A percentile compares a stretch with the other conserved stretches of the same genome.
Conservation (phyloP, 2,888 invertebrate species). For the Busseola fusca region DNA sequence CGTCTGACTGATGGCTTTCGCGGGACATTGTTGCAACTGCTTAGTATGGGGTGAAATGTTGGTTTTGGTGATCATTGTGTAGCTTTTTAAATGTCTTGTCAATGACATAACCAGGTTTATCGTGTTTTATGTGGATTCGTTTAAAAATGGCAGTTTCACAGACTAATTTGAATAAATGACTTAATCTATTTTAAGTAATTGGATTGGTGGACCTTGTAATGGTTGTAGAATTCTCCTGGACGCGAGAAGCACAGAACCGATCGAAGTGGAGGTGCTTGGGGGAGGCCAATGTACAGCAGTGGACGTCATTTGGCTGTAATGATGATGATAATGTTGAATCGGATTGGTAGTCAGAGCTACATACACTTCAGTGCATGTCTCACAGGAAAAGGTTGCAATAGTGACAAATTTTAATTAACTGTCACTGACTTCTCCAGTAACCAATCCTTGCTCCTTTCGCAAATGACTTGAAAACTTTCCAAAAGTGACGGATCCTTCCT, state of each 20-base stretch:
- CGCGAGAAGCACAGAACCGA: not conserved
- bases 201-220: not conserved
- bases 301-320: not conserved
- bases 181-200: not conserved
- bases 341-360: not conserved
- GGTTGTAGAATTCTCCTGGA: not conserved
- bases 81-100: no score
- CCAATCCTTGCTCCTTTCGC: not conserved
- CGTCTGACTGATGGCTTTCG: slow-evolving; percentile 79
- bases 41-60: slow-evolving; percentile 27
- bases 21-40: slow-evolving; percentile 62
- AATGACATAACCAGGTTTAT: no score
- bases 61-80: not conserved
- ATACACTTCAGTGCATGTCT: not conserved
- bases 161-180: not conserved
- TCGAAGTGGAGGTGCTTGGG: not conserved
- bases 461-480: slow-evolving; percentile 22
- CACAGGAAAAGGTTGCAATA: not conserved
- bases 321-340: not conserved
- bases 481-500: not conserved
- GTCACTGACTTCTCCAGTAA: not conserved
- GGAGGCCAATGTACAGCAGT: not conserved
- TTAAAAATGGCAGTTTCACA: not conserved
- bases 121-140: not conserved
- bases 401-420: not conserved